Percentiles rank a stretch among this genome's conserved stretches.
phyloP scores from a whole-genome alignment of 2,113 vertebrate genomes.

The Coracopsis vasa region DNA sequence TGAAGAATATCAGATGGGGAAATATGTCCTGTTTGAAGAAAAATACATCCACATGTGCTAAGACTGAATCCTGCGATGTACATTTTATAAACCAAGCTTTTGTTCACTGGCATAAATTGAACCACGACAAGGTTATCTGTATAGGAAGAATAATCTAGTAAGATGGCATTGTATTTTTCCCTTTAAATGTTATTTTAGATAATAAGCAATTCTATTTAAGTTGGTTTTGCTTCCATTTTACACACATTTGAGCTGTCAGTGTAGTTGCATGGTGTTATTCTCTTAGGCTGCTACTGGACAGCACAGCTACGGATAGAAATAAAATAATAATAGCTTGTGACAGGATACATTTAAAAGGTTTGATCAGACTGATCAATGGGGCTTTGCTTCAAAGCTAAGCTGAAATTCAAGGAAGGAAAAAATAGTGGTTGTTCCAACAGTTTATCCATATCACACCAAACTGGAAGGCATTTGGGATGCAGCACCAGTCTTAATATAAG shows the following conservation, averaged over 20 bases:
- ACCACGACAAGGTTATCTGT: not conserved
- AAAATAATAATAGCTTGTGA: not conserved
- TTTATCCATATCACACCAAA: not conserved
- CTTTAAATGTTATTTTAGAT: not conserved
- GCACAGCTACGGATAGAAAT: not conserved
- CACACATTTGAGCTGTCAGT: not conserved
- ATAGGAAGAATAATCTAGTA: not conserved
- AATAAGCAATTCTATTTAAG: not conserved
- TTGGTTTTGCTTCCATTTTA: not conserved
- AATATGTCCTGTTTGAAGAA: not conserved
- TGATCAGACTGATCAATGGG: not conserved
- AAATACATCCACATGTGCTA: not conserved
- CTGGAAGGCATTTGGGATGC: not conserved
- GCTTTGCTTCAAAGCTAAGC: not conserved
- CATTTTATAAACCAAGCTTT: not conserved
- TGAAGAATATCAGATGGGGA: not conserved
- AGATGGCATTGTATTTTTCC: not conserved
- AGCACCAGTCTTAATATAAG: not conserved
- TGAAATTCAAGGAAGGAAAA: not conserved
- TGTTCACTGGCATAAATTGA: not conserved
- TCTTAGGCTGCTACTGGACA: not conserved
- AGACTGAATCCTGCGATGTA: not conserved
- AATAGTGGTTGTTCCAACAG: not conserved
- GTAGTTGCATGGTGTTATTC: not conserved
- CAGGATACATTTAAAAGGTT: not conserved